Percentiles rank a stretch among this genome's conserved stretches.
Evolutionary conservation across 1,140 invertebrate species (phyloP).

Genomic region (Drosophila nannoptera): DNA sequence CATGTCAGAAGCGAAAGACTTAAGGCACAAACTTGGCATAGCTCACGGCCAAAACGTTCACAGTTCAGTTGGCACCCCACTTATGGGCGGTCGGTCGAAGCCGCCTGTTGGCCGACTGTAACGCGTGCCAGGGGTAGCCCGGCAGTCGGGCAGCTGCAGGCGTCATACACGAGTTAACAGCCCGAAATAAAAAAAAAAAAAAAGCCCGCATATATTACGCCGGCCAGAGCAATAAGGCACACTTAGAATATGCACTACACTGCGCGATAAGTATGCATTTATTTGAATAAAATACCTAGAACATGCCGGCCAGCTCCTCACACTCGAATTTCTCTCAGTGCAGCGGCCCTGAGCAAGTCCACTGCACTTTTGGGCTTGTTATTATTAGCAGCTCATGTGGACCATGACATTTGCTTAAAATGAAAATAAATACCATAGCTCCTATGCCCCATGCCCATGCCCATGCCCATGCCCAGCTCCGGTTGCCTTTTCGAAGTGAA

Average conservation of each 20-base stretch:
- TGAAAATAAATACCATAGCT: constrained; percentile 37
- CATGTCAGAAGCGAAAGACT: constrained; percentile 38
- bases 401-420: constrained; percentile 67
- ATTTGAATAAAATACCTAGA: background rate
- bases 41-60: constrained; percentile 42
- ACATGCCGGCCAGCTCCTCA: background rate
- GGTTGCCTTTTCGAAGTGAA: constrained; percentile 27
- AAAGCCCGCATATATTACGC: constrained; percentile 62
- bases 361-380: constrained; percentile 55
- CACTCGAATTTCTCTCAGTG: constrained; percentile 10
- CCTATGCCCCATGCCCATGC: background rate
- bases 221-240: constrained; percentile 58
- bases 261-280: constrained; percentile 5
- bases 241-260: constrained; percentile 22
- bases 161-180: constrained; percentile 74
- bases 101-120: constrained; percentile 23
- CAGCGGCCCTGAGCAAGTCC: constrained; percentile 46
- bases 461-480: background rate
- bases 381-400: constrained; percentile 60
- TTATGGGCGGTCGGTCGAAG: constrained; percentile 5
- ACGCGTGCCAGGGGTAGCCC: constrained; percentile 59
- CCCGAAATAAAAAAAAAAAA: constrained; percentile 17
- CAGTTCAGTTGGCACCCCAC: constrained; percentile 64
- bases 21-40: constrained; percentile 51
- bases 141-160: constrained; percentile 21